Percentiles rank a stretch among this genome's conserved stretches.
Conservation (phyloP, 2,113 vertebrate species). For the Ascaphus truei region DNA sequence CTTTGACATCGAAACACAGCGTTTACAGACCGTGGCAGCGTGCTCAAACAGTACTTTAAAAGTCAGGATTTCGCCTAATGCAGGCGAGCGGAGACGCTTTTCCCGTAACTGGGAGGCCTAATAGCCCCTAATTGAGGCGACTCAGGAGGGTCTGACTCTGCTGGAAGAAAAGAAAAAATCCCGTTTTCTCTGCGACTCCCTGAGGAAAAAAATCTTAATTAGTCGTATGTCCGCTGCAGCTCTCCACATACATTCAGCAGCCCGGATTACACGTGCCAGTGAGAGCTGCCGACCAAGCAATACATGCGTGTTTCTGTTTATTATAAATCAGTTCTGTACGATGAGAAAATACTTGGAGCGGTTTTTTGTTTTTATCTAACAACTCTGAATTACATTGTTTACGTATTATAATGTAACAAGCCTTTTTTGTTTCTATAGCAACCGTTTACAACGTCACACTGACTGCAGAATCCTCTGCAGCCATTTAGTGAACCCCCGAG, state of each 20-base stretch:
- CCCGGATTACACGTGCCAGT: slow-evolving; percentile 29
- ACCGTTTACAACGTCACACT: too few relatives aligned
- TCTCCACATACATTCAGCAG: slow-evolving; percentile 21
- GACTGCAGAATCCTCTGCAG: too few relatives aligned
- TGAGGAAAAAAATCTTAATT: slow-evolving; percentile 28
- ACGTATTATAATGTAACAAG: too few relatives aligned
- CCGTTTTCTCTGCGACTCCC: slow-evolving; percentile 14
- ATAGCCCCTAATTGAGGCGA: slow-evolving; percentile 33
- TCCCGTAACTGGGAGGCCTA: slow-evolving; percentile 35
- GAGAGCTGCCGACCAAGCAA: too few relatives aligned
- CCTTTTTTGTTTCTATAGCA: too few relatives aligned
- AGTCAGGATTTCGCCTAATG: slow-evolving; percentile 29
- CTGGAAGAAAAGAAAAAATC: background rate
- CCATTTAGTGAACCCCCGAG: too few relatives aligned
- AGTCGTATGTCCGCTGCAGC: slow-evolving; percentile 15
- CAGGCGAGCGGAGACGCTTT: slow-evolving; percentile 27
- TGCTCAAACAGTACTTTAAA: slow-evolving; percentile 23
- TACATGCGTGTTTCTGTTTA: too few relatives aligned
- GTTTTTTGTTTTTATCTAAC: too few relatives aligned
- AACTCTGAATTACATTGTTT: too few relatives aligned
- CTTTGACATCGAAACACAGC: background rate
- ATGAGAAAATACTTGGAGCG: too few relatives aligned
- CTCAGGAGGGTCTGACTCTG: slow-evolving; percentile 26
- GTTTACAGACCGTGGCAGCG: background rate
- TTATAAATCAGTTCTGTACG: too few relatives aligned